Evolutionary conservation across 2,797 vertebrate species (phyloP).

Genomic region (Phylloscopus collybita): DNA sequence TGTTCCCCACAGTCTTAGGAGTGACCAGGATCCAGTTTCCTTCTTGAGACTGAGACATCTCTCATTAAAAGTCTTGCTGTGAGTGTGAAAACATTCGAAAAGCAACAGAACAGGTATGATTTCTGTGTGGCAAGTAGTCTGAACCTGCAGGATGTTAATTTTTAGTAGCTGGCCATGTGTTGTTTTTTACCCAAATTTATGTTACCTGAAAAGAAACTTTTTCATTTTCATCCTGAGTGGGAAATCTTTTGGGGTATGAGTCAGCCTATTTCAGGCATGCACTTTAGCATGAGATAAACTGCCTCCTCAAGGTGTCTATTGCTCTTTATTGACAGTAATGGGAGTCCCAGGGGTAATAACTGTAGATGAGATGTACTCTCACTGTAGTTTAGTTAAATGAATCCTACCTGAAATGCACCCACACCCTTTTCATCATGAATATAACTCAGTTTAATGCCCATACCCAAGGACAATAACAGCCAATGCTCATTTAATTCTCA

Average conservation of each 20-base stretch:
- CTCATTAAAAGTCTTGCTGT: background rate
- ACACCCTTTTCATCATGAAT: background rate
- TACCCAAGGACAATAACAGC: background rate
- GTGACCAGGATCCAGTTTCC: background rate
- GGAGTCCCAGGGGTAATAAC: background rate
- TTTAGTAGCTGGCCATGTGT: background rate
- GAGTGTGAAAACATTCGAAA: background rate
- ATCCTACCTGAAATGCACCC: background rate
- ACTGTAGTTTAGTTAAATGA: background rate
- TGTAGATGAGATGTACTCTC: background rate
- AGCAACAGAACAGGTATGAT: background rate
- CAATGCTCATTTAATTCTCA: background rate
- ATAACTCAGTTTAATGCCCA: background rate
- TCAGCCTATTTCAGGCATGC: background rate
- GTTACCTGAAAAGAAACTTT: background rate
- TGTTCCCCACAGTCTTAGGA: background rate
- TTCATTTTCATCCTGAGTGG: background rate
- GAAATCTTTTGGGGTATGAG: background rate
- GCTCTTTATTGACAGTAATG: constrained; percentile 29
- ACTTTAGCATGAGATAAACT: background rate
- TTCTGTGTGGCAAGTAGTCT: background rate
- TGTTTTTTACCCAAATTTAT: background rate
- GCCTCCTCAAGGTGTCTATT: background rate
- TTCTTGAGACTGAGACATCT: background rate
- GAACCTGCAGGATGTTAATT: background rate